phyloP scores from a whole-genome alignment of 2,888 invertebrate genomes.

The Oligia fasciuncula region DNA sequence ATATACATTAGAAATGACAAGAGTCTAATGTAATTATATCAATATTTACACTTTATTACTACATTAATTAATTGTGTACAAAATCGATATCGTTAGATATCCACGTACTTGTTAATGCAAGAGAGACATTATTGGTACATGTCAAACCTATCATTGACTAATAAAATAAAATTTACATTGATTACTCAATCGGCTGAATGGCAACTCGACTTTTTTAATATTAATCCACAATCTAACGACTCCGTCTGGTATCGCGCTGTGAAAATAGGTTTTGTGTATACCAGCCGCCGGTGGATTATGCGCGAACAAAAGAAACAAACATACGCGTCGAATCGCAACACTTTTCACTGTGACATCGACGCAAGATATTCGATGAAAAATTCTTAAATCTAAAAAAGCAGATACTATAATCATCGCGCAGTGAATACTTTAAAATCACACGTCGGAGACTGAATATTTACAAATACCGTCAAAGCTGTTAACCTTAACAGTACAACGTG shows the following conservation, averaged over 20 bases:
- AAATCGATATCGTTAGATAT: slow-evolving; percentile 46
- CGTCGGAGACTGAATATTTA: slow-evolving; percentile 78
- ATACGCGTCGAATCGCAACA: slow-evolving; percentile 84
- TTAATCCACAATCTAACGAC: slow-evolving; percentile 64
- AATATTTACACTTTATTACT: slow-evolving; percentile 54
- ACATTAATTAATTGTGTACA: slow-evolving; percentile 61
- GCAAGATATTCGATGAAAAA: slow-evolving; percentile 68
- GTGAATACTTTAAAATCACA: slow-evolving; percentile 66
- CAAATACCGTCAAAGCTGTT: slow-evolving; percentile 82
- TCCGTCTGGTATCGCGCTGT: slow-evolving; percentile 68
- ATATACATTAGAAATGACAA: slow-evolving; percentile 38
- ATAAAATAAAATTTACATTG: slow-evolving; percentile 41
- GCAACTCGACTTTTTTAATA: slow-evolving; percentile 54
- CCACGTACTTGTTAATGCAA: slow-evolving; percentile 51
- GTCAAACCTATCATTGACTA: slow-evolving; percentile 33
- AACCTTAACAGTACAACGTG: slow-evolving; percentile 75
- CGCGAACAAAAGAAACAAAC: slow-evolving; percentile 86
- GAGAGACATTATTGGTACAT: slow-evolving; percentile 18
- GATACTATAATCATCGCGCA: slow-evolving; percentile 53
- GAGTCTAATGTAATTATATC: slow-evolving; percentile 16
- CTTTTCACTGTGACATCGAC: slow-evolving; percentile 81
- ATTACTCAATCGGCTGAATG: slow-evolving; percentile 39
- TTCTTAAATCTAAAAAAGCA: slow-evolving; percentile 68
- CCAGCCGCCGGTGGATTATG: slow-evolving; percentile 79
- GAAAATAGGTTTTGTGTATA: slow-evolving; percentile 81